Evolutionary conservation across 2,797 vertebrate genomes (phyloP).

Genomic region (Bufotes viridis): DNA sequence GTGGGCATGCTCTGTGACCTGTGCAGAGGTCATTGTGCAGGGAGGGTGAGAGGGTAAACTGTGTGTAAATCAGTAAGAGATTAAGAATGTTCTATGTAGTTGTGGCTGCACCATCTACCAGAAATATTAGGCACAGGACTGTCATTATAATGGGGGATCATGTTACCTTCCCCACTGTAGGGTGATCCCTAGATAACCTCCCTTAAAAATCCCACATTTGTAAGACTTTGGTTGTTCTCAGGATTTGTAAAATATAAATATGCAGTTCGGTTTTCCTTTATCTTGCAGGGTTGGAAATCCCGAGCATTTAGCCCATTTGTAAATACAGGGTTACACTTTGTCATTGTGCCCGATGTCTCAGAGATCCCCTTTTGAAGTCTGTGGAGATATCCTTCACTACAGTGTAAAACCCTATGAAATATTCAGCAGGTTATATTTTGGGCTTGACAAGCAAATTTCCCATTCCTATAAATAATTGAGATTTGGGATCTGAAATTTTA

Average conservation of each 20-base stretch:
- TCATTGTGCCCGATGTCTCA: neutral
- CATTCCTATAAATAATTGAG: conserved; percentile 29
- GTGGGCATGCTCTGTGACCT: no score
- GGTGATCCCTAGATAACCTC: no score
- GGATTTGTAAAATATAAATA: neutral
- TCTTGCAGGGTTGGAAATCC: neutral
- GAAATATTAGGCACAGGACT: no score
- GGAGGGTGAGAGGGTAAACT: no score
- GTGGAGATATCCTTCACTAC: conserved; percentile 5
- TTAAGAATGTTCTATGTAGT: no score
- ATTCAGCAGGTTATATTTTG: conserved; percentile 15
- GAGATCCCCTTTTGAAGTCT: conserved; percentile 15
- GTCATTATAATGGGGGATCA: no score
- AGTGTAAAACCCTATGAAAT: conserved; percentile 13
- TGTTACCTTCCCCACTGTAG: no score
- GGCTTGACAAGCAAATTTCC: neutral
- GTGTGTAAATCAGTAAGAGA: no score
- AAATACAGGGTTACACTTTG: neutral
- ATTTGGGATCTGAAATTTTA: conserved; percentile 7
- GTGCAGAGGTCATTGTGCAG: no score
- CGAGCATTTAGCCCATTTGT: conserved; percentile 15
- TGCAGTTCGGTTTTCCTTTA: neutral
- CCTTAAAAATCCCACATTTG: no score
- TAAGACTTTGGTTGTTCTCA: neutral
- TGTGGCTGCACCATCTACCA: no score